Conservation (phyloP, 1,140 invertebrate genomes). For the Trachymyrmex septentrionalis region DNA sequence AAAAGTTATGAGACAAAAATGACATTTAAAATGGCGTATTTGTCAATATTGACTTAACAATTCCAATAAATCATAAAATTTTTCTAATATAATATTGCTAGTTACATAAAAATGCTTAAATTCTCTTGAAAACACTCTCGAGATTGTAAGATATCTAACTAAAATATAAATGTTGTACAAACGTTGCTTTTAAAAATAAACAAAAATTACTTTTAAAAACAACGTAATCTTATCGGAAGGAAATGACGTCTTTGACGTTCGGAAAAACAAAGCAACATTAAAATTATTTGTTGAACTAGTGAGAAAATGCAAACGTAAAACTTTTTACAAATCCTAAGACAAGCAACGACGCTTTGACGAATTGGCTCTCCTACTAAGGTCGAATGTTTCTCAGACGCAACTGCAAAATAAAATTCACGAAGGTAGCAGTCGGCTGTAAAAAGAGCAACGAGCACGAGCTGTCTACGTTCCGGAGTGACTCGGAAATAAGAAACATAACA, state of each 20-base stretch:
- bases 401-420: constrained; percentile 53
- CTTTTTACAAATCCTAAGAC: constrained; percentile 47
- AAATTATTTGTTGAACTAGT: constrained; percentile 21
- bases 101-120: background rate
- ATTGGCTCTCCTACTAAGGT: constrained; percentile 34
- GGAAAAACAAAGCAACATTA: background rate
- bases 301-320: constrained; percentile 21
- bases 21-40: background rate
- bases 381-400: constrained; percentile 40
- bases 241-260: background rate
- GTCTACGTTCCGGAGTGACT: constrained; percentile 49
- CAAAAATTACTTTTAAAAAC: background rate
- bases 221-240: background rate
- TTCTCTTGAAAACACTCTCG: background rate
- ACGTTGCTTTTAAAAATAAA: background rate
- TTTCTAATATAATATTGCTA: background rate
- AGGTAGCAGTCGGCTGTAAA: background rate
- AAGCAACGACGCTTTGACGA: constrained; percentile 48
- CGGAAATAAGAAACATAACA: constrained; percentile 54
- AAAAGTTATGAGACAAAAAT: too few species aligned
- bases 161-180: background rate
- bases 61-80: background rate
- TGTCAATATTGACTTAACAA: background rate
- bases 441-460: constrained; percentile 24
- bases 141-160: background rate